Conservation (phyloP, 53 echinoderm and acorn worm genomes). For the Paelopatides confundens region DNA sequence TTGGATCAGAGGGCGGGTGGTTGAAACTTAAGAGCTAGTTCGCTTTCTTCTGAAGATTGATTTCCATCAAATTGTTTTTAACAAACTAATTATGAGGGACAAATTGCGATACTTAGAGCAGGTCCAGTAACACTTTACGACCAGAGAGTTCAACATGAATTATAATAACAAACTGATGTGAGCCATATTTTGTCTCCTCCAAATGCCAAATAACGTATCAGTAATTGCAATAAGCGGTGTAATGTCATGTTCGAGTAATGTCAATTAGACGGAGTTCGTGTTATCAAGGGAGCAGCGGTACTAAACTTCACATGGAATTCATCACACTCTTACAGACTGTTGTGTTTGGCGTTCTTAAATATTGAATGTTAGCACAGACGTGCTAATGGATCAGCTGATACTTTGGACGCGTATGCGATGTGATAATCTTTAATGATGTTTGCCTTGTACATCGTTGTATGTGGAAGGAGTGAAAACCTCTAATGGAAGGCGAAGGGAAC, state of each 20-base stretch:
- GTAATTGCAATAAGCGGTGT: not conserved
- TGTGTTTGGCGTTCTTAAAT: too few species aligned
- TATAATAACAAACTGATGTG: not conserved
- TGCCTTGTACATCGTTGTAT: too few species aligned
- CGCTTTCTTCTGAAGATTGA: conserved; percentile 4
- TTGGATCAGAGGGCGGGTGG: not conserved
- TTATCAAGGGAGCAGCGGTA: too few species aligned
- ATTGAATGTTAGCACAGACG: too few species aligned
- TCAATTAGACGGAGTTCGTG: too few species aligned
- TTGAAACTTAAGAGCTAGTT: not conserved
- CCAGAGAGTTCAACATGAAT: not conserved
- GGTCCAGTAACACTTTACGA: not conserved
- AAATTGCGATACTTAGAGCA: conserved; percentile 1
- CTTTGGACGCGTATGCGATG: too few species aligned
- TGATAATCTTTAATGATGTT: too few species aligned
- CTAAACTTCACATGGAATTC: not conserved
- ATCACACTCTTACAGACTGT: too few species aligned
- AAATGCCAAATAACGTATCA: not conserved
- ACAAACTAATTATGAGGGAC: conserved; percentile 22
- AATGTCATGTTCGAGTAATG: too few species aligned
- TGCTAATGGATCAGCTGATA: too few species aligned
- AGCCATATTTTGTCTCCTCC: not conserved
- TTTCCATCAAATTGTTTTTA: conserved; percentile 5
- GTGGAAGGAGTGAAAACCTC: not conserved
- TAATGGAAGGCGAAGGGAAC: not conserved